Percentiles rank a stretch among this genome's conserved stretches.
These are phyloP conservation scores for Atherix ibis DNA, from an alignment of 2,888 invertebrate species.

Conservation along the genomic window DNA sequence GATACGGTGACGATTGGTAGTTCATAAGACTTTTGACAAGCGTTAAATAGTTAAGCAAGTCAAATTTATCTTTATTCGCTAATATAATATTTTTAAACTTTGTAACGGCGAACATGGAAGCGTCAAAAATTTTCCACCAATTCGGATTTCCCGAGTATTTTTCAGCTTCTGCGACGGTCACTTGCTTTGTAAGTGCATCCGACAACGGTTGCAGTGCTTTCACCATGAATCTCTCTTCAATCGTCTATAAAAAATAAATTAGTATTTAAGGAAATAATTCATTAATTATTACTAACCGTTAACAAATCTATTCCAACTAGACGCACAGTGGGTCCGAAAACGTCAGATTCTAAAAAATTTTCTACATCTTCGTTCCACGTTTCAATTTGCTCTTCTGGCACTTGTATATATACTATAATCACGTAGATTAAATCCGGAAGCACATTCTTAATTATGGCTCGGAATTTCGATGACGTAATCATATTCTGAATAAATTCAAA, in stretches of 20 bases:
- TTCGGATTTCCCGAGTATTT: constrained; percentile 32
- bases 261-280: constrained; percentile 1
- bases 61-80: constrained; percentile 26
- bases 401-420: constrained; percentile 50
- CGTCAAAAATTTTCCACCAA: constrained; percentile 54
- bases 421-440: constrained; percentile 49
- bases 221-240: constrained; percentile 38
- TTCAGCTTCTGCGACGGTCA: constrained; percentile 39
- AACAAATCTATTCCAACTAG: constrained; percentile 49
- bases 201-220: constrained; percentile 40
- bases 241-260: constrained; percentile 17
- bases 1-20: constrained; percentile 24
- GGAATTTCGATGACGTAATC: constrained; percentile 40
- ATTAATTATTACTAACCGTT: constrained; percentile 36
- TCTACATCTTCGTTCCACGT: constrained; percentile 47
- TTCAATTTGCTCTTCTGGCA: constrained; percentile 48
- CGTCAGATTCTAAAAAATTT: constrained; percentile 53
- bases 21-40: constrained; percentile 26
- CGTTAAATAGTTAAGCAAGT: constrained; percentile 28
- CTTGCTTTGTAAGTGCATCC: constrained; percentile 41
- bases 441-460: constrained; percentile 40
- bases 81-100: constrained; percentile 33
- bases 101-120: constrained; percentile 46
- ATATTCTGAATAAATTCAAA: constrained; percentile 51
- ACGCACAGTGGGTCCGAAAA: constrained; percentile 47